Base-by-base conservation (phyloP, 2,888 invertebrate genomes). In the Odontocerum albicorne region DNA sequence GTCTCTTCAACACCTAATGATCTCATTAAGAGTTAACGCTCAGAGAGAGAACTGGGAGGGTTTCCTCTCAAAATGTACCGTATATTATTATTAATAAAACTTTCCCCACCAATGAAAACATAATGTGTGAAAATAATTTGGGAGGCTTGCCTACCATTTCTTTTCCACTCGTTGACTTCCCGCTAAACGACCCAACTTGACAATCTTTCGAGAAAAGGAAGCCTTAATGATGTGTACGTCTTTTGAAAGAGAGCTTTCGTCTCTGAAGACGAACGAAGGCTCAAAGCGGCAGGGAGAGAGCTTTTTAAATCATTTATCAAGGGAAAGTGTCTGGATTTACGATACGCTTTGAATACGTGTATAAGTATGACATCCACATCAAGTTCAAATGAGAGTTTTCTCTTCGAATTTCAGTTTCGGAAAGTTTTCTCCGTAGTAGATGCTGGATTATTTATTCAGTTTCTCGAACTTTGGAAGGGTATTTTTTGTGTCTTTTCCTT, bases 21-120 rank as follows among this genome's bases (percentile, higher is more conserved):
- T 54, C 61, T 61, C 61, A 61, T 61, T 61, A 61, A 61, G 53
- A 53, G 53, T 54, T 54, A 56, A 59, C 57, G 57, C 60, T 35
- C 45, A 52, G 43, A 44, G 45, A 55, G 46, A 51, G 57, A 44
- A 22, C 44, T n/a, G n/a, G n/a, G 51, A 40, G 44, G 16, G 43
- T 33, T 21, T 32, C 39, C 19, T 2, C 17, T 32, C 49, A 15
- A 27, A 22, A 16, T 21, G 51, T 42, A 16, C 33, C 52, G 35
- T 17, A 21, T 20, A 55, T 46, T 17, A 39, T 31, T 54, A 53
- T 56, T 56, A 57, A 47, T 49, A 44, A 54, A 57, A 57, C 44
- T 57, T 57, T 57, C 54, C 43, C 39, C 38, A 39, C 40, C 49
- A 4, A 31, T 31, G 31, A 31, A 32, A 32, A 52, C 40, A 53